Conservation (phyloP, 1,140 invertebrate genomes). For the Colletes gigas region DNA sequence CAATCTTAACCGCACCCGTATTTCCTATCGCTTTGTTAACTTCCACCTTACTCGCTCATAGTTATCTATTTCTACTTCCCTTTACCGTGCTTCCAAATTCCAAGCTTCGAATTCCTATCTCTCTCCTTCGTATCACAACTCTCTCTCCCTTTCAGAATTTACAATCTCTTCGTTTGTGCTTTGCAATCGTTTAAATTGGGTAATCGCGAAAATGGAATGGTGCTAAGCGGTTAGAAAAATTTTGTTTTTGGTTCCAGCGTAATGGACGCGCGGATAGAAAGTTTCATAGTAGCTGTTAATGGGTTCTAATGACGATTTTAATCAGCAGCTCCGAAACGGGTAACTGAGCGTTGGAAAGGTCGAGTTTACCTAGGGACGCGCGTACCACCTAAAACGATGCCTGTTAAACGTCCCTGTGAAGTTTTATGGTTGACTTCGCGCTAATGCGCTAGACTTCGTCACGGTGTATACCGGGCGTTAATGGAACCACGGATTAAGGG, state of each 20-base stretch:
- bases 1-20: too few relatives aligned
- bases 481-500: conserved; percentile 66
- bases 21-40: too few relatives aligned
- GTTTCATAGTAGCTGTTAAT: conserved; percentile 33
- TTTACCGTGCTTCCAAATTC: too few relatives aligned
- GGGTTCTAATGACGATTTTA: conserved; percentile 54
- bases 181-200: too few relatives aligned
- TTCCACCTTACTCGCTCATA: too few relatives aligned
- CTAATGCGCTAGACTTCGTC: conserved; percentile 62
- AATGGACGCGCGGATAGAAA: conserved; percentile 33
- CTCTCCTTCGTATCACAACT: too few relatives aligned
- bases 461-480: conserved; percentile 59
- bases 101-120: too few relatives aligned
- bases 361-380: conserved; percentile 7
- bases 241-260: not conserved
- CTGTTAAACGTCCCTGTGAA: conserved; percentile 55
- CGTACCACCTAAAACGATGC: conserved; percentile 46
- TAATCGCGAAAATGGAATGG: too few relatives aligned
- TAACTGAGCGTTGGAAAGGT: not conserved
- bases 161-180: too few relatives aligned
- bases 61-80: too few relatives aligned
- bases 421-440: conserved; percentile 65
- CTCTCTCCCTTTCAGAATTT: too few relatives aligned
- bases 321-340: conserved; percentile 29
- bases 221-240: too few relatives aligned